Conservation (phyloP, 2,113 vertebrate genomes). For the Pachyramphus minor region DNA sequence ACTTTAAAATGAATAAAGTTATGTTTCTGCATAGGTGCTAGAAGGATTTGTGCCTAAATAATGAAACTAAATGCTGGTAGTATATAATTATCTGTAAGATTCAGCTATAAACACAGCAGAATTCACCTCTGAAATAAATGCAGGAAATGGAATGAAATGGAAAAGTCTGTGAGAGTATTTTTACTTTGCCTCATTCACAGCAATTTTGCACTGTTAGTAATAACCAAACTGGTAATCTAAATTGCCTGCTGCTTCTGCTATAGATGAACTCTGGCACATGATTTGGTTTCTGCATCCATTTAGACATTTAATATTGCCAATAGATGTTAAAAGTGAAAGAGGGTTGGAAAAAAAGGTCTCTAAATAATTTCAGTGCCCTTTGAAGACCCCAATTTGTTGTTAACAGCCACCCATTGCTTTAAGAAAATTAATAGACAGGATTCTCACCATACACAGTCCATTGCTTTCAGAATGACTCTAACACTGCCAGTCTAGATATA, state of each 20-base stretch:
- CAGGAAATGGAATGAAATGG: slow-evolving; percentile 10
- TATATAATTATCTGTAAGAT: slow-evolving; percentile 4
- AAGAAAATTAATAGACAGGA: background rate
- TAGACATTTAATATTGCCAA: background rate
- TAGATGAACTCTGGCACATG: background rate
- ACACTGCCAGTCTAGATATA: background rate
- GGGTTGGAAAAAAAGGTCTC: background rate
- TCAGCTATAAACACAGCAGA: slow-evolving; percentile 22
- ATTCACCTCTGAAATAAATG: slow-evolving; percentile 20
- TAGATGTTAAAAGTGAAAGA: background rate
- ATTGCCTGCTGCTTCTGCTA: background rate
- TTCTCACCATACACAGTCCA: background rate
- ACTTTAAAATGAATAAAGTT: slow-evolving; percentile 3
- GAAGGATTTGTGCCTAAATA: slow-evolving; percentile 8
- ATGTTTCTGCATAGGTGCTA: background rate
- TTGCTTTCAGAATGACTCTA: background rate
- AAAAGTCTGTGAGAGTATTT: background rate
- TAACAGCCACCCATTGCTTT: background rate
- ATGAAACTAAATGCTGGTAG: background rate
- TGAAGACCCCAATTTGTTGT: background rate
- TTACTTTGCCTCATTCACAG: slow-evolving; percentile 23
- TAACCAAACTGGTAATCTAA: background rate
- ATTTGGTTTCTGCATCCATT: slow-evolving; percentile 11
- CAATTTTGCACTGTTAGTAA: slow-evolving; percentile 11
- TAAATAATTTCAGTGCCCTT: background rate